Evolutionary conservation across 1,140 invertebrate genomes (phyloP).

Genomic region (Sinella curviseta): DNA sequence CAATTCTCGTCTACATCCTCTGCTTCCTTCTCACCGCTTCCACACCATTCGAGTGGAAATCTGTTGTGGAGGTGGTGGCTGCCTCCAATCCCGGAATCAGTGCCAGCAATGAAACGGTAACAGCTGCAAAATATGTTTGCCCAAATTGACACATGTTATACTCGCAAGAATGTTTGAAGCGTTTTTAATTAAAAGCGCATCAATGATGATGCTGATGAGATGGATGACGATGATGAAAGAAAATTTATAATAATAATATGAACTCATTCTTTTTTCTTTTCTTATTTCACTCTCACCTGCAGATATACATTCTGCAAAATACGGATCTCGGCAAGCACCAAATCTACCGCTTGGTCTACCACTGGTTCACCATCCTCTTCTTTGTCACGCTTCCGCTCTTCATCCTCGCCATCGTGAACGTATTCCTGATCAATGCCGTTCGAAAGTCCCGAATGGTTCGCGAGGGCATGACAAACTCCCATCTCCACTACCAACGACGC

Average conservation of each 20-base stretch:
- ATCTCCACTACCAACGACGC: background rate
- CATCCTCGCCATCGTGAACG: constrained; percentile 69
- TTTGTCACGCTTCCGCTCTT: constrained; percentile 67
- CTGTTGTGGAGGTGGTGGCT: constrained; percentile 47
- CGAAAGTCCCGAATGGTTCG: constrained; percentile 58
- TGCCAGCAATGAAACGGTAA: background rate
- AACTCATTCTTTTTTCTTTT: background rate
- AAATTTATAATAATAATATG: too few species aligned
- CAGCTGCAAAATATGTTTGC: too few species aligned
- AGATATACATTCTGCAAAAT: background rate
- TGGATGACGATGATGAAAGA: too few species aligned
- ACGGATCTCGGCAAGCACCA: constrained; percentile 57
- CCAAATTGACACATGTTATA: too few species aligned
- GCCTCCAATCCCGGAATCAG: constrained; percentile 8
- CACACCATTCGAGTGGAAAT: constrained; percentile 65
- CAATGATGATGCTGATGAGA: too few species aligned
- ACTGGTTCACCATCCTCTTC: constrained; percentile 65
- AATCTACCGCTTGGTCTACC: constrained; percentile 64
- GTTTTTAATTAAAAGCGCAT: background rate
- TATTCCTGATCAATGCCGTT: constrained; percentile 67
- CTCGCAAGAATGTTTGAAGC: too few species aligned
- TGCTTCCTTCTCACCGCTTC: constrained; percentile 65
- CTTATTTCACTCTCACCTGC: too few species aligned
- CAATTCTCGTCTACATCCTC: constrained; percentile 63
- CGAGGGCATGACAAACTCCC: background rate